These are phyloP conservation scores for Montipora capitata DNA, from an alignment of 92 coral and sea anemone genomes.

Conservation along the genomic window DNA sequence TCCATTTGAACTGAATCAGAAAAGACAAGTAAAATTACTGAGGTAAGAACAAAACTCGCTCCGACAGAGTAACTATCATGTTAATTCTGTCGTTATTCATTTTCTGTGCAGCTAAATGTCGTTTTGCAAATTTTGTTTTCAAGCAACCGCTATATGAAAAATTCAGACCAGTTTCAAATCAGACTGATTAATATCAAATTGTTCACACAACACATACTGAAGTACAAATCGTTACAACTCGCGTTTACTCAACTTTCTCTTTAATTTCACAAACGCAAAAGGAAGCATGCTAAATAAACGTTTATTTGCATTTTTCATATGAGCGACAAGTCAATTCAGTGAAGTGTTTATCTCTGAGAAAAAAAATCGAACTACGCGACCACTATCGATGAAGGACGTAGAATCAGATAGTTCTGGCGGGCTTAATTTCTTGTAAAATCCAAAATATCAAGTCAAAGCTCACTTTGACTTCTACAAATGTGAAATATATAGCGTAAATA, in stretches of 20 bases:
- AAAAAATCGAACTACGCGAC: background rate
- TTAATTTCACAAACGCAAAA: background rate
- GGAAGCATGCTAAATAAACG: background rate
- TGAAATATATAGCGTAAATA: constrained; percentile 14
- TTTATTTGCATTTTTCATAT: background rate
- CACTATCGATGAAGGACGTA: background rate
- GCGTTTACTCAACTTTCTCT: background rate
- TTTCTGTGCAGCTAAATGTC: background rate
- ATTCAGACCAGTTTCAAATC: constrained; percentile 5
- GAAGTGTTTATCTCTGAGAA: background rate
- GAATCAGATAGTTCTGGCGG: too few relatives aligned
- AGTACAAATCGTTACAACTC: background rate
- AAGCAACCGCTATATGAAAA: background rate
- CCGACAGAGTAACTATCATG: background rate
- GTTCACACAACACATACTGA: too few relatives aligned
- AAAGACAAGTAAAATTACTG: too few relatives aligned
- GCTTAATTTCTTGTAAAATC: background rate
- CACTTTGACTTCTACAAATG: constrained; percentile 5
- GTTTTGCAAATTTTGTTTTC: constrained; percentile 20
- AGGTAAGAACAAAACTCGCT: constrained; percentile 7
- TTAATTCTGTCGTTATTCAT: background rate
- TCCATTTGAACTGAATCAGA: background rate
- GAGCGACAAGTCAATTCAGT: background rate
- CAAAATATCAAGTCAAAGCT: background rate
- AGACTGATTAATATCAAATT: background rate